Conservation (phyloP, 1,140 invertebrate species). For the Dufourea novaeangliae region DNA sequence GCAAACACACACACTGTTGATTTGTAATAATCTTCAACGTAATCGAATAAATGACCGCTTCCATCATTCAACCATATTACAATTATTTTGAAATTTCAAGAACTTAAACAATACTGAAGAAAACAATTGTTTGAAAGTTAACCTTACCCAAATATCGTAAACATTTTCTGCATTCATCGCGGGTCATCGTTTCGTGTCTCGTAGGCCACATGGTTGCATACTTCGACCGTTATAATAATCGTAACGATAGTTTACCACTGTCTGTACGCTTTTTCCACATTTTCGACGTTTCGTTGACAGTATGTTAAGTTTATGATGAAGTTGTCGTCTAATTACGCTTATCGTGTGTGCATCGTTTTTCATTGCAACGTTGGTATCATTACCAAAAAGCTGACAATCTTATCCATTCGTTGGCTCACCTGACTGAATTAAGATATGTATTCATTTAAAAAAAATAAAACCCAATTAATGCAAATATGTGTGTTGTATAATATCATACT, state of each 20-base stretch:
- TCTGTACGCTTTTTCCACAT: constrained; percentile 58
- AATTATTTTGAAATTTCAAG: constrained; percentile 9
- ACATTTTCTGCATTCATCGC: constrained; percentile 92
- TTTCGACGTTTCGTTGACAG: constrained; percentile 74
- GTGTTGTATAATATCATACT: no score
- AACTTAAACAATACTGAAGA: constrained; percentile 14
- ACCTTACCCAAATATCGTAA: constrained; percentile 91
- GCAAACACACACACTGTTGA: not conserved
- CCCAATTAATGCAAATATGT: no score
- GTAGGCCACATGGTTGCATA: constrained; percentile 85
- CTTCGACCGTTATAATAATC: constrained; percentile 39
- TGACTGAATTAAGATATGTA: not conserved
- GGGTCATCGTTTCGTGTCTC: constrained; percentile 86
- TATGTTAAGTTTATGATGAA: constrained; percentile 70
- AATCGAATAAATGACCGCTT: not conserved
- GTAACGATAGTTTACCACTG: constrained; percentile 20
- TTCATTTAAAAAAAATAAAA: constrained; percentile 73
- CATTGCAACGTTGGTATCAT: constrained; percentile 21
- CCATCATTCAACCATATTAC: not conserved
- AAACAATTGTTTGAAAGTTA: constrained; percentile 66
- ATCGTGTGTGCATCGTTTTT: constrained; percentile 24
- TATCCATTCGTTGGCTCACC: not conserved
- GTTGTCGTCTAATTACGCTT: constrained; percentile 56
- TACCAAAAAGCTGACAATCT: not conserved
- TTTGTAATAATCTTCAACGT: not conserved